Evolutionary conservation across 2,113 vertebrate genomes (phyloP).

Genomic region (Pionites leucogaster): DNA sequence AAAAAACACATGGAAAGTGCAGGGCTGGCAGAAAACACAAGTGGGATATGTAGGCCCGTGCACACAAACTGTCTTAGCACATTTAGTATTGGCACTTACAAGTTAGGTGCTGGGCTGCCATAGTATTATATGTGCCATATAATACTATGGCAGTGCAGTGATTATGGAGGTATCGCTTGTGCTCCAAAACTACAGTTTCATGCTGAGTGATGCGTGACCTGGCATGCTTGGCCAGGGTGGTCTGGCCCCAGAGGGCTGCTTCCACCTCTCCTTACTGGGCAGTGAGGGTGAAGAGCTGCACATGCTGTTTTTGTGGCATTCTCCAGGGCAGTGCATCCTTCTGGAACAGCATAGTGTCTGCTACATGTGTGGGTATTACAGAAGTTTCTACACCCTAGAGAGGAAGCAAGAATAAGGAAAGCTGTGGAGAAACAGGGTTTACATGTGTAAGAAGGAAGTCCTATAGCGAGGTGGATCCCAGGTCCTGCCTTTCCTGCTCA

Average conservation of each 20-base stretch:
- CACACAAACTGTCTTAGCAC: neutral
- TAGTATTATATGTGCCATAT: neutral
- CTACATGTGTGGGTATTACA: neutral
- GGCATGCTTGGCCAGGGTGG: too few species aligned
- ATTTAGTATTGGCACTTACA: neutral
- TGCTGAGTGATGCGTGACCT: neutral
- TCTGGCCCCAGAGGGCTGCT: neutral
- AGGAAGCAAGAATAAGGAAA: neutral
- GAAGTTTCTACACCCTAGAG: neutral
- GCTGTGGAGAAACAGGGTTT: neutral
- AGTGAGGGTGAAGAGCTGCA: accelerated
- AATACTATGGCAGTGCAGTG: neutral
- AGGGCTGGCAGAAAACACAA: neutral
- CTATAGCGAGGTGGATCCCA: neutral
- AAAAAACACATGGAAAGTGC: neutral
- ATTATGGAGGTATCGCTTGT: too few species aligned
- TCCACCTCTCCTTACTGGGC: neutral
- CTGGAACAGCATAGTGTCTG: accelerated
- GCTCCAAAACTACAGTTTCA: neutral
- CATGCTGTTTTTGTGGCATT: neutral
- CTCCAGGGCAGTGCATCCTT: neutral
- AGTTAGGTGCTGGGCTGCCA: neutral
- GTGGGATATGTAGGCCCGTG: neutral
- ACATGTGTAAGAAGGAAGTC: neutral
- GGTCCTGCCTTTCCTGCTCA: neutral